Evolutionary conservation across 2,797 vertebrate species (phyloP).

Genomic region (Artibeus lituratus): DNA sequence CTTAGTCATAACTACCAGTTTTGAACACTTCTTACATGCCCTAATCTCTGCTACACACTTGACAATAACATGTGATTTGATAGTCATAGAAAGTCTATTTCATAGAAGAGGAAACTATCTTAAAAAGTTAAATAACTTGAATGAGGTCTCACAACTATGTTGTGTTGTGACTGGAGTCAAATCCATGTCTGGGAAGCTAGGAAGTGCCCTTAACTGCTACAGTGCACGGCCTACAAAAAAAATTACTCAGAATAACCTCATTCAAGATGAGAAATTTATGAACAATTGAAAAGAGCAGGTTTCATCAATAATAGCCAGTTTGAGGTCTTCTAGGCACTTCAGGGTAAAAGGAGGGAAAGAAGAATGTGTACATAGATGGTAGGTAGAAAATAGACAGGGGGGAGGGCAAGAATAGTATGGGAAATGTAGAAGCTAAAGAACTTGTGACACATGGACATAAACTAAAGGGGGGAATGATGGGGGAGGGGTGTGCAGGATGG

Average conservation of each 20-base stretch:
- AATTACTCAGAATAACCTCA: background rate
- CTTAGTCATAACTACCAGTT: background rate
- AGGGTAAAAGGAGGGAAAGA: background rate
- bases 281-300: conserved; percentile 8
- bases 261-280: conserved; percentile 3
- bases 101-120: background rate
- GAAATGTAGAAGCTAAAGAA: too few relatives aligned
- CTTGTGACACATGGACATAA: too few relatives aligned
- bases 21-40: background rate
- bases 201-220: background rate
- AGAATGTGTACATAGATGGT: background rate
- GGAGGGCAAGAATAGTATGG: too few relatives aligned
- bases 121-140: conserved; percentile 33
- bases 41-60: background rate
- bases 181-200: background rate
- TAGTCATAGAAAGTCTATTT: conserved; percentile 6
- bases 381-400: too few relatives aligned
- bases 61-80: background rate
- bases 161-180: background rate
- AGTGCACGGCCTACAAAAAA: background rate
- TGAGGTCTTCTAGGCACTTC: background rate
- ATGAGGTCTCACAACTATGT: background rate
- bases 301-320: background rate
- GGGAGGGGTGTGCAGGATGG: too few relatives aligned
- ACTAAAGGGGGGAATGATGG: too few relatives aligned